These are phyloP conservation scores for Helleia helle DNA, from an alignment of 2,888 invertebrate species.

Conservation along the genomic window DNA sequence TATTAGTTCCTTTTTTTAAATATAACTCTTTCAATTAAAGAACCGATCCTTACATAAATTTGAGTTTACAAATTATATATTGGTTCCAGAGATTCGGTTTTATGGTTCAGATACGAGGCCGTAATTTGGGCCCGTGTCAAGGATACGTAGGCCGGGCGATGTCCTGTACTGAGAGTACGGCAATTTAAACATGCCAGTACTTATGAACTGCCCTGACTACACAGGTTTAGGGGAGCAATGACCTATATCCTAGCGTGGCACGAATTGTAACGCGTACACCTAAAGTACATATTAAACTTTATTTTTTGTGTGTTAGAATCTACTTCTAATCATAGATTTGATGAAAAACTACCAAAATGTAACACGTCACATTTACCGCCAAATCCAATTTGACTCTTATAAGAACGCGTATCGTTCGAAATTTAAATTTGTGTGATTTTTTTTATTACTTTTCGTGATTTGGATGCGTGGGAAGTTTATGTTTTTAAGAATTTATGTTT, in stretches of 20 bases:
- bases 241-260: slow-evolving; percentile 68
- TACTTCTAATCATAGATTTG: slow-evolving; percentile 58
- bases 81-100: neutral
- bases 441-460: slow-evolving; percentile 29
- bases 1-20: too few relatives aligned
- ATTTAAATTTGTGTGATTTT: slow-evolving; percentile 26
- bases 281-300: slow-evolving; percentile 54
- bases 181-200: slow-evolving; percentile 71
- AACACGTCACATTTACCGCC: slow-evolving; percentile 40
- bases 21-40: too few relatives aligned
- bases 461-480: slow-evolving; percentile 46
- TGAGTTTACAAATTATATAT: neutral
- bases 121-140: slow-evolving; percentile 28
- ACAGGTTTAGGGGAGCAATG: slow-evolving; percentile 72
- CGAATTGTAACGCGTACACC: slow-evolving; percentile 39
- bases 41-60: too few relatives aligned
- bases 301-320: slow-evolving; percentile 62
- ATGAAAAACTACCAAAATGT: slow-evolving; percentile 37
- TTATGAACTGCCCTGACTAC: slow-evolving; percentile 66
- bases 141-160: slow-evolving; percentile 39
- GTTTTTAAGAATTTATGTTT: slow-evolving; percentile 71
- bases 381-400: slow-evolving; percentile 54
- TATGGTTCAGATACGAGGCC: neutral
- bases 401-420: slow-evolving; percentile 31
- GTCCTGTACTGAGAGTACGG: slow-evolving; percentile 65